Percentiles rank a stretch among this genome's conserved stretches.
Conservation (phyloP, 1,140 invertebrate species). For the Forficula auricularia region DNA sequence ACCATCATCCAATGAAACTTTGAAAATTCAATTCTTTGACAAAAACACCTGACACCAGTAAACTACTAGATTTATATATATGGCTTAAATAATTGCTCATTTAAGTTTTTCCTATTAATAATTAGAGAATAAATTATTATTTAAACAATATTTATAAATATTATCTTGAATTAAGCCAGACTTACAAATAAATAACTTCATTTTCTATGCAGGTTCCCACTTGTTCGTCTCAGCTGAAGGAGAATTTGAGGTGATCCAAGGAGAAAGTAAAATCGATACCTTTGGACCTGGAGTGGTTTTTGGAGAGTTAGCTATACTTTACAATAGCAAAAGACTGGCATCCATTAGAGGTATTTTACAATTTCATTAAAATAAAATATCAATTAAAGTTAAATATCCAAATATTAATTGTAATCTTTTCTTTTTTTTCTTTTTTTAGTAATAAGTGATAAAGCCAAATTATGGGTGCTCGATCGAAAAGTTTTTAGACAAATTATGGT, state of each 20-base stretch:
- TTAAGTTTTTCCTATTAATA: too few species aligned
- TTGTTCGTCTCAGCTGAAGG: slow-evolving; percentile 69
- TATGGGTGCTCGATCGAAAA: slow-evolving; percentile 73
- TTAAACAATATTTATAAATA: too few species aligned
- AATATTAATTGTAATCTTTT: not conserved
- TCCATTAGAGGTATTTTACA: slow-evolving; percentile 48
- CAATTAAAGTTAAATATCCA: not conserved
- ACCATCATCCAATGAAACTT: too few species aligned
- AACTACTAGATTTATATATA: too few species aligned
- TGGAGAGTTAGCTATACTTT: slow-evolving; percentile 82
- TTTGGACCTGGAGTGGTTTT: slow-evolving; percentile 77
- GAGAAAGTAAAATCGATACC: slow-evolving; percentile 48
- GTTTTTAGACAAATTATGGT: slow-evolving; percentile 83
- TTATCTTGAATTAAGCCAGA: too few species aligned
- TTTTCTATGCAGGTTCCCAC: slow-evolving; percentile 37
- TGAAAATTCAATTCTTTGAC: too few species aligned
- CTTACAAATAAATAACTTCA: too few species aligned
- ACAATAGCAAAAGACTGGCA: slow-evolving; percentile 78
- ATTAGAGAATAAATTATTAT: too few species aligned
- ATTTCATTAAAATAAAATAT: not conserved
- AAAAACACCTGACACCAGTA: too few species aligned
- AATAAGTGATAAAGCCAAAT: slow-evolving; percentile 48
- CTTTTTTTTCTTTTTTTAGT: slow-evolving; percentile 35
- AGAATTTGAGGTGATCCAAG: slow-evolving; percentile 70
- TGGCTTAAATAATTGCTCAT: too few species aligned